phyloP scores from a whole-genome alignment of 2,113 vertebrate species.

The Pterocles gutturalis region DNA sequence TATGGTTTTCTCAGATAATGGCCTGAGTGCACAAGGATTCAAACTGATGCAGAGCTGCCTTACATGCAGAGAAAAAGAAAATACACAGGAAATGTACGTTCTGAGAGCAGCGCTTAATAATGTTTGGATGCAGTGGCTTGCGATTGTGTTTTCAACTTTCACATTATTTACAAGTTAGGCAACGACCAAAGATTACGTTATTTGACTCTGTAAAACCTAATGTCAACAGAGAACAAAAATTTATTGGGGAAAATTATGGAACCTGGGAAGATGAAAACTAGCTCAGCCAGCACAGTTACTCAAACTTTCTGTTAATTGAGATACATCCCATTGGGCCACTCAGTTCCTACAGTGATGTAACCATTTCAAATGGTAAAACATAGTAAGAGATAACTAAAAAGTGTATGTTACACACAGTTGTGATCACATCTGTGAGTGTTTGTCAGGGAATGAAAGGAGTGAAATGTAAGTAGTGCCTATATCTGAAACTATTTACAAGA shows the following conservation, averaged over 20 bases:
- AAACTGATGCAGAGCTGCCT: slow-evolving; percentile 5
- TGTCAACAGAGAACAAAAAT: not conserved
- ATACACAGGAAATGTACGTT: slow-evolving; percentile 40
- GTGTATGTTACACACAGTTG: not conserved
- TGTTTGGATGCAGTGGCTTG: not conserved
- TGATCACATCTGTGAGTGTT: not conserved
- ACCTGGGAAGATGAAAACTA: not conserved
- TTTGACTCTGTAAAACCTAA: not conserved
- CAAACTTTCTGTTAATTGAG: not conserved
- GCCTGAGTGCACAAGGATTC: not conserved
- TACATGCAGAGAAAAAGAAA: slow-evolving; percentile 5
- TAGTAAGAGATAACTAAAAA: not conserved
- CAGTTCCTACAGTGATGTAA: not conserved
- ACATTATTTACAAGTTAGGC: not conserved
- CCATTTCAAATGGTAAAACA: not conserved
- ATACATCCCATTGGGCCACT: not conserved
- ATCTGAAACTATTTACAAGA: not conserved
- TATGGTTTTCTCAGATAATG: not conserved
- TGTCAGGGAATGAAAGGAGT: not conserved
- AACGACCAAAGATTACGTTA: not conserved
- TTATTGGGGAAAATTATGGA: not conserved
- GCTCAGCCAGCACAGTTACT: not conserved
- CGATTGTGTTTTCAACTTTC: not conserved
- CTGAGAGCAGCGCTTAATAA: not conserved
- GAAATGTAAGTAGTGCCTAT: not conserved